A percentile compares a stretch with the other conserved stretches of the same genome.
These are phyloP conservation scores for Pissodes strobi DNA, from an alignment of 1,140 invertebrate species.

Conservation along the genomic window DNA sequence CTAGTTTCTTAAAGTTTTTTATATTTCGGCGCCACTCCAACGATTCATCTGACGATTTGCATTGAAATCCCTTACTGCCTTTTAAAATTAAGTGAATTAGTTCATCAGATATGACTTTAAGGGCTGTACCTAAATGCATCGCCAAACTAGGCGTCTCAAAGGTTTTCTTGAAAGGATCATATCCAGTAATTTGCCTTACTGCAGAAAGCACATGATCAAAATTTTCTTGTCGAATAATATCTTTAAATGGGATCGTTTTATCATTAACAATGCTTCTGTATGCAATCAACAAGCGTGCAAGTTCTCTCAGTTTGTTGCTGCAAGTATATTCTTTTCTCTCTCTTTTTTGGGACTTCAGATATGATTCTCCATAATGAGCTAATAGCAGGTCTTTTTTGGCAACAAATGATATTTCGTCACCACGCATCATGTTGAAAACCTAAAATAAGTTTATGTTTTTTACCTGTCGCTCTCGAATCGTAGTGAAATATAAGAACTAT, in stretches of 20 bases:
- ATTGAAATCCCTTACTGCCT: constrained; percentile 31
- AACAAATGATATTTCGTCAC: constrained; percentile 33
- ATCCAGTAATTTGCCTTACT: constrained; percentile 23
- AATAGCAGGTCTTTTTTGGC: constrained; percentile 38
- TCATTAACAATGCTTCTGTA: constrained; percentile 26
- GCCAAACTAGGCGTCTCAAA: constrained; percentile 35
- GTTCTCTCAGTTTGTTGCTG: constrained; percentile 36
- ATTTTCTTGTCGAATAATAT: constrained; percentile 32
- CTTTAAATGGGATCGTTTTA: constrained; percentile 23
- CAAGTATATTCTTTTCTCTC: constrained; percentile 26
- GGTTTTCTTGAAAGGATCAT: constrained; percentile 29
- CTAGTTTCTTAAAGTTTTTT: constrained; percentile 35
- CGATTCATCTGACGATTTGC: constrained; percentile 20
- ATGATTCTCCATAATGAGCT: constrained; percentile 34
- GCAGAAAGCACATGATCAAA: constrained; percentile 33
- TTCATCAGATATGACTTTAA: constrained; percentile 34
- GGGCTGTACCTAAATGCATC: constrained; percentile 30
- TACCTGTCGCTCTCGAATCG: too few species aligned
- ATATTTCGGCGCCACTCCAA: constrained; percentile 27
- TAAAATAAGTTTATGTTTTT: too few species aligned
- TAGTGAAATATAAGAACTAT: too few species aligned
- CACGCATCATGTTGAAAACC: constrained; percentile 34
- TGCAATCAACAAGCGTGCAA: constrained; percentile 31
- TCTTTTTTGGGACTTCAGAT: constrained; percentile 35
- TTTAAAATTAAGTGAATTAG: constrained; percentile 33